Evolutionary conservation across 1,140 invertebrate species (phyloP), one percentile per base, ranked within the genome.

Genomic region (Aporrectodea caliginosa): DNA sequence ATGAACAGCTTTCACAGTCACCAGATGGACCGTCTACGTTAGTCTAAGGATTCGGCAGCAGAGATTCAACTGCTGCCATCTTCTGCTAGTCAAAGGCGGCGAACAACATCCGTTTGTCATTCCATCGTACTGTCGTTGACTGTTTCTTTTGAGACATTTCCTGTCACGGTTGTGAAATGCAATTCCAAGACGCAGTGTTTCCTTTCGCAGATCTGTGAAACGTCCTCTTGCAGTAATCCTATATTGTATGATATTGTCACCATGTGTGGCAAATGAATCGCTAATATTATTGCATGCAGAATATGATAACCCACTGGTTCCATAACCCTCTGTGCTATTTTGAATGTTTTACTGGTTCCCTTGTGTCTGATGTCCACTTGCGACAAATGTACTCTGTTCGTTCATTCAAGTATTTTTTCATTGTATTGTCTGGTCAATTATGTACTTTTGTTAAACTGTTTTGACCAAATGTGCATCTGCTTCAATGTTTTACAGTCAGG

Each of bases 1-100:
- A 88, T n/a, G n/a, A 27, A 2, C 6, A 72, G 27, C 70, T 58
- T 80, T 77, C 32, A 22, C 75, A 35, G 74, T 79, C n/a, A 2
- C 31, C 70, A 6, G 31, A 72, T 14, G n/a, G n/a, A 12, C 70
- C 70, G 6, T 72, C 31, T 72, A 32, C 43, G 43, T 22, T 58
- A 22, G 43, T 58, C 43, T 58, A 58, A 58, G 43, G 6, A 58
- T 58, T 58, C 43, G 43, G 43, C 6, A 6, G 43, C 22, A 22
- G 43, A 12, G 22, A 58, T 22, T 58, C 22, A 58, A 58, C 6
- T 6, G 43, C 43, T 12, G 43, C 6, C 6, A 6, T 12, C 6
- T 58, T 12, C 6, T 58, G 6, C 43, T 58, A 58, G 6, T 58
- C 22, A 58, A 58, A 58, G 6, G 6, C 43, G 22, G 6, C 22